phyloP scores from a whole-genome alignment of 1,140 invertebrate genomes.

The Teleogryllus occipitalis region DNA sequence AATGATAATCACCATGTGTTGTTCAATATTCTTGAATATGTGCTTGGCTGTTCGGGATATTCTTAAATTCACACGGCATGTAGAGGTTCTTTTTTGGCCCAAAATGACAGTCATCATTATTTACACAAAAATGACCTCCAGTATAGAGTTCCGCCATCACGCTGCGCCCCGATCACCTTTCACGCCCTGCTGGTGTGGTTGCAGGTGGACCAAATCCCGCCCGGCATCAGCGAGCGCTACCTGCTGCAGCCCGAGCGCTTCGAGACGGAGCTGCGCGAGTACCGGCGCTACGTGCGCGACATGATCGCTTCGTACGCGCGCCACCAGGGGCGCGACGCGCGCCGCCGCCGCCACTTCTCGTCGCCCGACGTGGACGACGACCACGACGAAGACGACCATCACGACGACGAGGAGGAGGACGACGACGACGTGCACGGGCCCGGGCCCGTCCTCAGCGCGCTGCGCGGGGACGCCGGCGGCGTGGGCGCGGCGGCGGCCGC shows the following conservation, averaged over 20 bases:
- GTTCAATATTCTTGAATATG: too few relatives aligned
- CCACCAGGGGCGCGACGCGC: constrained; percentile 13
- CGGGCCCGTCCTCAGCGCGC: neutral
- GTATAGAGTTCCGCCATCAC: neutral
- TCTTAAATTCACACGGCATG: too few relatives aligned
- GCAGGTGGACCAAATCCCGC: constrained; percentile 56
- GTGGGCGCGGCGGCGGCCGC: neutral
- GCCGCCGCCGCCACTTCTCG: neutral
- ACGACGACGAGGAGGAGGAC: neutral
- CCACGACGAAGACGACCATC: neutral
- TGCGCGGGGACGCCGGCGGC: constrained; percentile 36
- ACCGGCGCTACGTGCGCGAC: constrained; percentile 48
- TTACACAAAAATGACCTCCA: neutral
- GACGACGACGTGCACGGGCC: neutral
- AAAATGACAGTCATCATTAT: neutral
- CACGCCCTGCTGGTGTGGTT: neutral
- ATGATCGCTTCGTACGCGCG: constrained; percentile 36
- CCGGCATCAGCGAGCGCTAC: constrained; percentile 55
- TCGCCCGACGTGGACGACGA: neutral
- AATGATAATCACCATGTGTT: too few relatives aligned
- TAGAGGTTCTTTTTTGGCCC: neutral
- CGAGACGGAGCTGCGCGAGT: constrained; percentile 48
- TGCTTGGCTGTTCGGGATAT: too few relatives aligned
- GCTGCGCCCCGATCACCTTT: neutral
- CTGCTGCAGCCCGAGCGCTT: constrained; percentile 50